Percentiles rank a stretch among this genome's conserved stretches.
Evolutionary conservation across 2,797 vertebrate species (phyloP).

Genomic region (Pteronotus mesoamericanus): DNA sequence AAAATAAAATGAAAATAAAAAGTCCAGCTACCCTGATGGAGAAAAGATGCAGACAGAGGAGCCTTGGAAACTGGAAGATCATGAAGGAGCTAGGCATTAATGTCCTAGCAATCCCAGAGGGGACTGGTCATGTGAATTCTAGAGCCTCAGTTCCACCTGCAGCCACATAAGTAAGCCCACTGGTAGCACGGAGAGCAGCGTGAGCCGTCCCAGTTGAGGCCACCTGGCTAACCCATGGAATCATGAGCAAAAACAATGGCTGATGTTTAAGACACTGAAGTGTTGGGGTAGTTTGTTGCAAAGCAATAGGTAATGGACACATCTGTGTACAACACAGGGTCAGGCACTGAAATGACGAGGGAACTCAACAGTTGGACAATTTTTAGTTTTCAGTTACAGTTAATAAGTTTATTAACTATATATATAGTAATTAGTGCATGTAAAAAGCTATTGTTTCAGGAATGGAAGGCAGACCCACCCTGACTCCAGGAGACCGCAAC

Average conservation of each 20-base stretch:
- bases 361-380: neutral
- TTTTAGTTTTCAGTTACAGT: neutral
- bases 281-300: neutral
- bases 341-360: neutral
- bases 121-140: neutral
- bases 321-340: neutral
- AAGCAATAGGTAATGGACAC: neutral
- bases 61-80: neutral
- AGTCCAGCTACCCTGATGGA: neutral
- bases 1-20: too few relatives aligned
- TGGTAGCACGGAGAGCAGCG: neutral
- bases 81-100: neutral
- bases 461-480: neutral
- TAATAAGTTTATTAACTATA: neutral
- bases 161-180: neutral
- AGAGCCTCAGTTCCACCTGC: neutral
- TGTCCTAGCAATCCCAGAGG: neutral
- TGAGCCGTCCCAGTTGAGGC: neutral
- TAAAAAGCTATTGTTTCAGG: neutral
- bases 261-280: neutral
- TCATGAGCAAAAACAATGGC: neutral
- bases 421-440: neutral
- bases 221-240: neutral
- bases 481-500: neutral
- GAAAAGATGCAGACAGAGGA: neutral